These are phyloP conservation scores for Capricornis sumatraensis DNA, from an alignment of 2,113 vertebrate species.

Conservation along the genomic window DNA sequence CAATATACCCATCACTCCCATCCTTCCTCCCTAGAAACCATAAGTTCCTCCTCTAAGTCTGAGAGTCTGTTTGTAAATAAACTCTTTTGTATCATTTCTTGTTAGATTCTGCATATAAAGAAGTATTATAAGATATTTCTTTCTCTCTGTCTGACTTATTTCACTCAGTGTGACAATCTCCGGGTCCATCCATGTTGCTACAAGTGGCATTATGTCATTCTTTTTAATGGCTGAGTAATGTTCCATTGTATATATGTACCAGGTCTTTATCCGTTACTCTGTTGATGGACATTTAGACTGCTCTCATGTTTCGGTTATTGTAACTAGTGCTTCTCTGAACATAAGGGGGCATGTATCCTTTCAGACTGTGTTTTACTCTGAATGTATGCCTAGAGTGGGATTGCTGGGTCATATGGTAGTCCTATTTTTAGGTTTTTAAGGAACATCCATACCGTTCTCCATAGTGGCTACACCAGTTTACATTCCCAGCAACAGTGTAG, in stretches of 20 bases:
- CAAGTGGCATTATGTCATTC: not conserved
- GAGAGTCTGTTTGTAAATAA: not conserved
- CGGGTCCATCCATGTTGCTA: not conserved
- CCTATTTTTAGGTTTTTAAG: not conserved
- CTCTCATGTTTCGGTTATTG: not conserved
- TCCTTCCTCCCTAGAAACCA: not conserved
- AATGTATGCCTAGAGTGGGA: not conserved
- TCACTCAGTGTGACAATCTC: not conserved
- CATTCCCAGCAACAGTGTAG: not conserved
- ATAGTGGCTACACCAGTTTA: not conserved
- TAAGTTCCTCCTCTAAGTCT: not conserved
- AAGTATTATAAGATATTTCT: not conserved
- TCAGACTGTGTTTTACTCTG: not conserved
- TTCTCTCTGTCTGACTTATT: not conserved
- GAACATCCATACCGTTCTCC: not conserved
- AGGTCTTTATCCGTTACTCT: not conserved
- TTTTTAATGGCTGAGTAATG: not conserved
- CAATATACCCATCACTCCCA: not conserved
- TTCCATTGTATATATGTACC: not conserved
- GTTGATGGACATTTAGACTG: not conserved
- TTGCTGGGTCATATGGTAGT: not conserved
- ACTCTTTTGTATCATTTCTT: not conserved
- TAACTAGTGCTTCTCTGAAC: not conserved
- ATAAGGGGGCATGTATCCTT: not conserved
- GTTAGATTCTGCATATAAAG: not conserved